Base-by-base conservation (phyloP, 2,888 invertebrate species). In the Aricia artaxerxes region DNA sequence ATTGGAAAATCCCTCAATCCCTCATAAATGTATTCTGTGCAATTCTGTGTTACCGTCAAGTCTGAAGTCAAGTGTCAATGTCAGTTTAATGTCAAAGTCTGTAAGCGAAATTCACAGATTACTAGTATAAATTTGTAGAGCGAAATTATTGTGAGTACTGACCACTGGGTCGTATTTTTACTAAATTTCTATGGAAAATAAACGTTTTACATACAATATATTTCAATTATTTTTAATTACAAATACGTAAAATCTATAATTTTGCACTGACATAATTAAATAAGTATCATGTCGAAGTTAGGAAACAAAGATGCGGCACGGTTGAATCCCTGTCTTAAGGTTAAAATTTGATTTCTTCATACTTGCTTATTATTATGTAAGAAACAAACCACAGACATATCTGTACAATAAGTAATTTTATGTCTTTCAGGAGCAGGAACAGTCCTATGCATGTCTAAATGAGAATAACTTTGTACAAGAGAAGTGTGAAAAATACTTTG, bases 401-500 rank as follows among this genome's bases (percentile, higher is more conserved):
- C 9, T 77, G 61, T 84, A 81, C 83, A 82, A 83, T 85, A 87
- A 83, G 79, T 82, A 83, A 83, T 83, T 77, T 80, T 82, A 82
- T 80, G 82, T 79, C 16, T 80, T 85, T 82, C 79, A 97, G 97
- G 98, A 98, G 88, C 96, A 97, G 86, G 94, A 96, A 78, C 88
- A 96, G 84, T 96, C 97, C 0, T 96, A 95, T 80, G 95, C 96
- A 87, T 98, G 98, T 85, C 92, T 97, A 35, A 95, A 95, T 84
- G 95, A 96, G 78, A 96, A 96, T 87, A 95, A 95, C 84, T 97
- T 95, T 85, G 95, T 97, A 82, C 95, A 95, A 78, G 95, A 95
- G 0, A 95, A 95, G 85, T 98, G 98, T 86, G 89, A 92, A 84
- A 80, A 89, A 0, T 95, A 96, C 87, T 97, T 97, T 86, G 95